phyloP scores from a whole-genome alignment of 2,113 vertebrate genomes.

The Acanthisitta chloris region DNA sequence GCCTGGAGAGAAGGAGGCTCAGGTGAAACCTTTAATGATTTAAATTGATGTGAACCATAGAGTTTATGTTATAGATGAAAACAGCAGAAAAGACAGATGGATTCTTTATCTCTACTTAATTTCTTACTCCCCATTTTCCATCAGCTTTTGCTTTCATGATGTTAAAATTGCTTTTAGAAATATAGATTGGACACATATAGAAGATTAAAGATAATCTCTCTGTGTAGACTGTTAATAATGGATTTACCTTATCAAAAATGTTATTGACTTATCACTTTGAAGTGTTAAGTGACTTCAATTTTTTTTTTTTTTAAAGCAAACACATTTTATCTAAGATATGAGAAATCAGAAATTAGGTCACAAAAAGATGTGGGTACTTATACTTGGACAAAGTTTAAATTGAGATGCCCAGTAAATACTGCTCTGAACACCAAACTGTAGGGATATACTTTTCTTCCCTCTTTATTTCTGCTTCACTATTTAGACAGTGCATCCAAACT shows the following conservation, averaged over 20 bases:
- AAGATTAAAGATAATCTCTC: neutral
- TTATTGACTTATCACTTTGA: neutral
- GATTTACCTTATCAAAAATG: neutral
- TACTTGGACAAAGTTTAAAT: neutral
- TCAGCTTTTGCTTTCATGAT: neutral
- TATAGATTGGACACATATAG: neutral
- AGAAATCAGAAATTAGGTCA: neutral
- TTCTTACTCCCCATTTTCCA: neutral
- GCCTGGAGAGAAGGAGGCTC: neutral
- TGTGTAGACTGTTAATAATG: neutral
- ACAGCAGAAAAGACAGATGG: neutral
- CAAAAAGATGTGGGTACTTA: neutral
- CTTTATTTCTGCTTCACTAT: neutral
- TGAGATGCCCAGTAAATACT: neutral
- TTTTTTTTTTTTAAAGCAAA: neutral
- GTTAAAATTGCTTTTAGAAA: neutral
- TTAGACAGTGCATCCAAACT: neutral
- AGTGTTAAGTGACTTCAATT: neutral
- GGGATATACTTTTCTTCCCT: neutral
- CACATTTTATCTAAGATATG: neutral
- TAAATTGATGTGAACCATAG: neutral
- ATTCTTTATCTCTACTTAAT: neutral
- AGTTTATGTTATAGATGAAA: neutral
- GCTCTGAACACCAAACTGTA: neutral
- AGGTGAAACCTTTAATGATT: neutral